Conservation (phyloP, 2,888 invertebrate genomes). For the Oscheius myriophilus region DNA sequence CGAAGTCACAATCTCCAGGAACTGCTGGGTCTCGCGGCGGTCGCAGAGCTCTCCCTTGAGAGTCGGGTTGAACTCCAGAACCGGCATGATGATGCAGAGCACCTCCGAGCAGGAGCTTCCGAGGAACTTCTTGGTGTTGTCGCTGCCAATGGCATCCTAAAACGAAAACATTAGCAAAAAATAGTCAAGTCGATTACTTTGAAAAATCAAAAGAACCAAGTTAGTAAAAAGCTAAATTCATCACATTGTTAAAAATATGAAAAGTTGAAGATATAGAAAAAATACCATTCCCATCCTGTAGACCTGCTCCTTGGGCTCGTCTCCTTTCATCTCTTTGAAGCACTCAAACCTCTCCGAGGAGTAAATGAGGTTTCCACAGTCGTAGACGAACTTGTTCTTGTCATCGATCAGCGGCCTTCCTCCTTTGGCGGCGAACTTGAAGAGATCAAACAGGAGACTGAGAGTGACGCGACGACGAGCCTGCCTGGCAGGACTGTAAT, state of each 20-base stretch:
- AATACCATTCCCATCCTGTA: too few relatives aligned
- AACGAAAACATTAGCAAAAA: too few relatives aligned
- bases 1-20: slow-evolving; percentile 24
- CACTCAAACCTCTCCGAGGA: neutral
- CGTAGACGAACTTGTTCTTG: slow-evolving; percentile 22
- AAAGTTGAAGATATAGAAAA: too few relatives aligned
- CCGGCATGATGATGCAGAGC: neutral
- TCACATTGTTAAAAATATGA: too few relatives aligned
- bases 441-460: slow-evolving; percentile 3
- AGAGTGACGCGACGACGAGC: slow-evolving; percentile 1
- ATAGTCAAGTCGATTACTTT: too few relatives aligned
- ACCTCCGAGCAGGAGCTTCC: slow-evolving; percentile 20
- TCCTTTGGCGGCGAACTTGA: slow-evolving; percentile 4
- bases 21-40: slow-evolving; percentile 23
- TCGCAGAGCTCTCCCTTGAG: neutral
- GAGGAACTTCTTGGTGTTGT: neutral
- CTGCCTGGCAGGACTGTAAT: slow-evolving; percentile 11
- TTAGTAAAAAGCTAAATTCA: too few relatives aligned
- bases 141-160: slow-evolving; percentile 3
- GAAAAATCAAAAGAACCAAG: too few relatives aligned
- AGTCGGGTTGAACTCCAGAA: neutral
- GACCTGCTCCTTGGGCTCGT: too few relatives aligned
- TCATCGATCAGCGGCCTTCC: neutral
- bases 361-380: slow-evolving; percentile 23
- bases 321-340: too few relatives aligned